These are phyloP conservation scores for Delphinus delphis DNA, from an alignment of 2,113 vertebrate genomes.

Conservation along the genomic window DNA sequence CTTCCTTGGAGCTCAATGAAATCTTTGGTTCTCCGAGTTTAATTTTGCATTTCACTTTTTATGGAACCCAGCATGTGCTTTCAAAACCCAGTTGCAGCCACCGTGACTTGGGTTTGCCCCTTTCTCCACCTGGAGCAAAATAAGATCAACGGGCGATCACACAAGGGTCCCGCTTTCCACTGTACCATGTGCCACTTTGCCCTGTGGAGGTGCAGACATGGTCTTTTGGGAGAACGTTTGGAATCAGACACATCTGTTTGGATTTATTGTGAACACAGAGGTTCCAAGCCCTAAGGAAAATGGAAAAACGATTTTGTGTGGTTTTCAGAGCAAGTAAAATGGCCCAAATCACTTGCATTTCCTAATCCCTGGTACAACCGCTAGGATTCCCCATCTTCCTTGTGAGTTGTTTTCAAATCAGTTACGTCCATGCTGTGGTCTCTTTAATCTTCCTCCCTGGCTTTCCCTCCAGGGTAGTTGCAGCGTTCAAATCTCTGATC, in stretches of 20 bases:
- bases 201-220: slow-evolving; percentile 9
- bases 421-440: slow-evolving; percentile 53
- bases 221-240: slow-evolving; percentile 39
- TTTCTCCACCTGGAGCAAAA: slow-evolving; percentile 44
- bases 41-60: slow-evolving; percentile 54
- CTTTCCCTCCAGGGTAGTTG: neutral
- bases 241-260: slow-evolving; percentile 77
- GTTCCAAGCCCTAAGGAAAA: slow-evolving; percentile 68
- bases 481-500: neutral
- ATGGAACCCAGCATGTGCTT: slow-evolving; percentile 40
- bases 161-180: neutral
- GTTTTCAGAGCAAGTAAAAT: slow-evolving; percentile 70
- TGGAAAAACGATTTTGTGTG: slow-evolving; percentile 38
- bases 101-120: slow-evolving; percentile 43
- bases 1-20: neutral
- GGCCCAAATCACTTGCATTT: slow-evolving; percentile 56
- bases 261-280: slow-evolving; percentile 69
- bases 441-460: slow-evolving; percentile 51
- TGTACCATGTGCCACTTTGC: neutral
- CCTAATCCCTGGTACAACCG: slow-evolving; percentile 48
- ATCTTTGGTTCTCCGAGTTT: neutral
- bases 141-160: slow-evolving; percentile 34
- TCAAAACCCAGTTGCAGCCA: neutral
- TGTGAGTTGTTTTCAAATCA: slow-evolving; percentile 56
- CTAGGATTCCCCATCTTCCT: slow-evolving; percentile 23